Evolutionary conservation across 2,113 vertebrate genomes (phyloP), one percentile per base, ranked within the genome.

Genomic region (Poeciliopsis retropinna): DNA sequence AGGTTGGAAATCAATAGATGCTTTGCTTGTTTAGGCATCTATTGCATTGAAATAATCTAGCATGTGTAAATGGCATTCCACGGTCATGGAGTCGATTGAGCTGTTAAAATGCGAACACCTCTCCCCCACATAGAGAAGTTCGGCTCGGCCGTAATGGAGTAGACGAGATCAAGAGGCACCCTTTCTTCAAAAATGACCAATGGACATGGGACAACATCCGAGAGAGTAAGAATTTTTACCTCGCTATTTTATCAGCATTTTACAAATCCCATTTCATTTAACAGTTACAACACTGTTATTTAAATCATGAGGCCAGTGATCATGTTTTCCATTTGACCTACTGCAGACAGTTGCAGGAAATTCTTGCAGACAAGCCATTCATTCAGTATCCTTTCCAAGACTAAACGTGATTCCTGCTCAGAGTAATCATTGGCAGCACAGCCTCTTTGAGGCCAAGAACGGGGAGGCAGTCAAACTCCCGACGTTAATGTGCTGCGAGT

Each of bases 161-260:
- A 44, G 97, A 98, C 81, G 98, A 99, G 91, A 99, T 99, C 87
- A 99, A 99, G 91, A 93, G 97, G 4, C 98, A 99, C 82, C 94
- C 96, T 37, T 99, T 99, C 94, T 99, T 99, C 91, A 98, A 98
- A 94, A 99, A 99, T 73, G 98, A 99, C 89, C 98, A 98, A 0
- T 99, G 98, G 98, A 95, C 97, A 25, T 99, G 97, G 97, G 97
- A 98, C 86, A 98, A 92, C 75, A 97, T 99, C 75, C 92, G 98
- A 93, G 97, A 99, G 19, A 96, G 98, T 99, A 94, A 96, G 97
- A 9, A 25, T 57, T 27, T 41, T 66, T 63, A 30, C 4, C 9
- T 14, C 7, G 6, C 70, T 74, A 17, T 32, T 71, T 11, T 31
- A 69, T 2, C 39, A 71, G 75, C 22, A 57, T 70, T 75, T 74